Percentiles rank a stretch among this genome's conserved stretches.
Evolutionary conservation across 2,888 invertebrate species (phyloP).

Genomic region (Mesorhabditis sp.): DNA sequence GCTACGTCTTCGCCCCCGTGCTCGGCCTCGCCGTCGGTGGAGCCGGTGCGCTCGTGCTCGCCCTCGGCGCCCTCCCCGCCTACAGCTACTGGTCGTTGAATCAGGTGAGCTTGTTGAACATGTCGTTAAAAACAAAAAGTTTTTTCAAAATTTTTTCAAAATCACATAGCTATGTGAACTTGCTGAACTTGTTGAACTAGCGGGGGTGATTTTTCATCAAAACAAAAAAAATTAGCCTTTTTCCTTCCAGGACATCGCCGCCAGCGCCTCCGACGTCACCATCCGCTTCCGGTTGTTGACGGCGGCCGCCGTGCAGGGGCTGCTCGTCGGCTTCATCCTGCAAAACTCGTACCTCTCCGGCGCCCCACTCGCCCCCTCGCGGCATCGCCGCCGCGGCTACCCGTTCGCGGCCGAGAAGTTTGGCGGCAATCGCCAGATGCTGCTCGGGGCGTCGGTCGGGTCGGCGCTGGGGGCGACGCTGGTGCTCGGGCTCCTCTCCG

Average conservation of each 20-base stretch:
- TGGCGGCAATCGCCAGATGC: conserved; percentile 20
- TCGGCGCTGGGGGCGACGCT: conserved; percentile 27
- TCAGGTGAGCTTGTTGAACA: not conserved
- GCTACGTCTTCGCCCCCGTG: conserved; percentile 33
- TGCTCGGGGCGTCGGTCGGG: conserved; percentile 34
- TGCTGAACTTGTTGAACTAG: not conserved
- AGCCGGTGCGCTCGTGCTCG: conserved; percentile 25
- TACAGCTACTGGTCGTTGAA: conserved; percentile 15
- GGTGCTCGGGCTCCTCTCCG: conserved; percentile 26
- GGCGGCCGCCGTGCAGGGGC: conserved; percentile 29
- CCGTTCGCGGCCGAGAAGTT: conserved; percentile 24
- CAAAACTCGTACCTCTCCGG: conserved; percentile 31
- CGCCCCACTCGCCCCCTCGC: conserved; percentile 38
- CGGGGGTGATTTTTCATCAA: not conserved
- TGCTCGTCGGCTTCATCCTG: conserved; percentile 37
- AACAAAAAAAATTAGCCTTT: not conserved
- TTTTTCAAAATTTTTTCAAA: not conserved
- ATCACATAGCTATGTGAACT: no score
- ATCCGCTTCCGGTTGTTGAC: conserved; percentile 35
- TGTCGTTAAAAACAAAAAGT: not conserved
- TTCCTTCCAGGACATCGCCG: conserved; percentile 11
- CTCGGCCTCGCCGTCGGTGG: conserved; percentile 34
- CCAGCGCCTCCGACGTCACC: conserved; percentile 13
- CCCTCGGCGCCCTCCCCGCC: conserved; percentile 27
- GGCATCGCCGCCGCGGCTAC: conserved; percentile 28